phyloP scores from a whole-genome alignment of 2,113 vertebrate genomes.

The Felis chaus region DNA sequence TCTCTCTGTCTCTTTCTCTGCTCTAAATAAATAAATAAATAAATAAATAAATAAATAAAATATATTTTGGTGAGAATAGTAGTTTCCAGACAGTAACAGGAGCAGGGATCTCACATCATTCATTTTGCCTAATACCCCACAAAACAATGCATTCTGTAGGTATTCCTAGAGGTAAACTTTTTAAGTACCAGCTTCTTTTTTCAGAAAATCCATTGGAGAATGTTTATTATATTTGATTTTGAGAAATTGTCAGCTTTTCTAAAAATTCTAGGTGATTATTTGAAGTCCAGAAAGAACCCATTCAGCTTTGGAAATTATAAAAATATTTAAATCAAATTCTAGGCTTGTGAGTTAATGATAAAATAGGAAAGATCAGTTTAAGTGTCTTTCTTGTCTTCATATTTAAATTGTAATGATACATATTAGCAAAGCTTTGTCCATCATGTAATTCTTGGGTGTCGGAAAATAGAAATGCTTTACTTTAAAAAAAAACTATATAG shows the following conservation, averaged over 20 bases:
- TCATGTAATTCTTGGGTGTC: not conserved
- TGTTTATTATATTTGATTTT: not conserved
- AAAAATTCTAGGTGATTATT: not conserved
- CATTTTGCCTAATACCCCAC: not conserved
- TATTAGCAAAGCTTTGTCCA: rapidly evolving
- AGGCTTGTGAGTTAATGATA: not conserved
- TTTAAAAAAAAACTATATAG: not conserved
- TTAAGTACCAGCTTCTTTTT: slow-evolving; percentile 38
- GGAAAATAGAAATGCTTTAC: not conserved
- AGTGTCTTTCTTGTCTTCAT: not conserved
- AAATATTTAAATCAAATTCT: not conserved
- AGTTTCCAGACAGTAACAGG: slow-evolving; percentile 55
- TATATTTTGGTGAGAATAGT: slow-evolving; percentile 64
- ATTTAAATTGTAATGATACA: not conserved
- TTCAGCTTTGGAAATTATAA: not conserved
- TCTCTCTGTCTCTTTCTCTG: too few relatives aligned
- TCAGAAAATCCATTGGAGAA: not conserved
- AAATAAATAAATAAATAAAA: not conserved
- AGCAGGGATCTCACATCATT: not conserved
- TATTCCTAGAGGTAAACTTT: not conserved
- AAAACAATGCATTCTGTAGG: not conserved
- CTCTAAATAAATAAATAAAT: too few relatives aligned
- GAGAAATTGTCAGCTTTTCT: not conserved
- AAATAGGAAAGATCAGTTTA: not conserved
- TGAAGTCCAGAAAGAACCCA: rapidly evolving